Evolutionary conservation across 2,888 invertebrate species (phyloP), one percentile per base, ranked within the genome.

Genomic region (Dendrolimus houi): DNA sequence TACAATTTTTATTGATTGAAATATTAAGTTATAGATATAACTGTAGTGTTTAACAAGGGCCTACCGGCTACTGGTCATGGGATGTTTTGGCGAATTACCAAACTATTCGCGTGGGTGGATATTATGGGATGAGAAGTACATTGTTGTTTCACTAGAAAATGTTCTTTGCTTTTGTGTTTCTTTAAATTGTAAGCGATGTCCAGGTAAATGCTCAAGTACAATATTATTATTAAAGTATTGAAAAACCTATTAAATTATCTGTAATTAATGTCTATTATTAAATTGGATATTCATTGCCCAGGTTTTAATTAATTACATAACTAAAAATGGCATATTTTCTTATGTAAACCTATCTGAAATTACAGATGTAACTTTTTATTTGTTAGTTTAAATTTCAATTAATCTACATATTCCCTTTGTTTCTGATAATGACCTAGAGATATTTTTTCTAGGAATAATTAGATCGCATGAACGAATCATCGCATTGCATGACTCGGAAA

Each of bases 1-100:
- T 29, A 0, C 6, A 6, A 6, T 3, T 29, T 29, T 29, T 29
- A 6, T 29, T 29, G 29, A 29, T 6, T 29, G 6, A 29, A 29
- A 29, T 29, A 29, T 29, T 29, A 29, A 29, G 29, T 29, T 29
- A 29, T 29, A 29, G 29, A 29, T 29, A 6, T 29, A 29, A 64
- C 59, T 69, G 62, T 66, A 64, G 55, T 67, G 62, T 63, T 70
- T 72, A 69, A 72, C 71, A 75, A 70, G 73, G 74, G 72, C 72
- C 69, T 74, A 29, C 73, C 58, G 57, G 61, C 57, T 60, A 56
- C 54, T 54, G 63, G 64, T 69, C 68, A 67, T 69, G 66, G 58
- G 64, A 71, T 70, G 67, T 67, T 72, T 77, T 78, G 75, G 77
- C 77, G 58, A 60, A 57, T 65, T 61, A 76, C 74, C 76, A 75